phyloP scores from a whole-genome alignment of 2,888 invertebrate species.

The Laspeyria flexula region DNA sequence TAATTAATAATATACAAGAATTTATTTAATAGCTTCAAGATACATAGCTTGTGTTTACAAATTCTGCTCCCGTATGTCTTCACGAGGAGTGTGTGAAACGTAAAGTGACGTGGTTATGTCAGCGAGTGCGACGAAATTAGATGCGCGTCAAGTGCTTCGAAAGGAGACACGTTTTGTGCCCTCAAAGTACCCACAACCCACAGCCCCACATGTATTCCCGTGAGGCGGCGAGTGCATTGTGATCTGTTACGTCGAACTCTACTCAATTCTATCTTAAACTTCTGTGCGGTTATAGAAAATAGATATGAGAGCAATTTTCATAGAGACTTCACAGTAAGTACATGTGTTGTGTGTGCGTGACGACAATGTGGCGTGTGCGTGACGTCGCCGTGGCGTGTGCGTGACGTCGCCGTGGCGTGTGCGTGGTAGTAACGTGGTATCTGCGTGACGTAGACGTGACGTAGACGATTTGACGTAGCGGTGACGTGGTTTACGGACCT shows the following conservation, averaged over 20 bases:
- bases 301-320: neutral
- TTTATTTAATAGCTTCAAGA: neutral
- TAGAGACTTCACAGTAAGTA: too few relatives aligned
- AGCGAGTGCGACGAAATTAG: conserved; percentile 45
- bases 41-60: neutral
- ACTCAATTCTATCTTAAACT: neutral
- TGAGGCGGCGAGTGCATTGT: conserved; percentile 1
- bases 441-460: too few relatives aligned
- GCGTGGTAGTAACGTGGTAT: too few relatives aligned
- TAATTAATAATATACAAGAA: too few relatives aligned
- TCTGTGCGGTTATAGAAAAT: neutral
- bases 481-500: too few relatives aligned
- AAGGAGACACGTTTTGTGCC: conserved; percentile 27
- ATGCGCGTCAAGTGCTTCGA: conserved; percentile 35
- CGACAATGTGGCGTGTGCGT: too few relatives aligned
- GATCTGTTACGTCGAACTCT: conserved; percentile 1
- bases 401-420: too few relatives aligned
- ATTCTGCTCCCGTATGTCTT: conserved; percentile 11
- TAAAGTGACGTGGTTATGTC: conserved; percentile 49
- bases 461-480: too few relatives aligned
- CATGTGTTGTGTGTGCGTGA: too few relatives aligned
- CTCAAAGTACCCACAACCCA: neutral
- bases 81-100: conserved; percentile 16
- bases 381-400: too few relatives aligned
- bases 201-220: neutral